Base-by-base conservation (phyloP, 2,113 vertebrate species). In the Telmatochromis brichardi region DNA sequence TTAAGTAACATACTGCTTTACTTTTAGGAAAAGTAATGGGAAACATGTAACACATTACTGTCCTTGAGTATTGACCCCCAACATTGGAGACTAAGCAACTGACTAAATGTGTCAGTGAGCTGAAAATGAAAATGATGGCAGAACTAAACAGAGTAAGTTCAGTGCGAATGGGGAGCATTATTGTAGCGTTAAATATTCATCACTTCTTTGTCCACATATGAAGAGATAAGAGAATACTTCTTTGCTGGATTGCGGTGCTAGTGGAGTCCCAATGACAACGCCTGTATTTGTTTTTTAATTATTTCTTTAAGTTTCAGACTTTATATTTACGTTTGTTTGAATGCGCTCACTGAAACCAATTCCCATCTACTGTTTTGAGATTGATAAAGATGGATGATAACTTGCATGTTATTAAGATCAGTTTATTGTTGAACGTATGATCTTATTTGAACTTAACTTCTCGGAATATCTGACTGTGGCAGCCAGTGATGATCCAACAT, bases 121-220 rank as follows among this genome's bases (percentile, higher is more conserved):
- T 76, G 9, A 26, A 76, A 13, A 76, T 47, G 40, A 47, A 26
- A 47, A 76, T 7, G 3, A 28, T 19, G 23, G 9, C 68, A 76
- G 23, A 4, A 26, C 14, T 17, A 26, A 47, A 76, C 23, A 76
- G 5, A 21, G n/a, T 23, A 71, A 15, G 0, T 28, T 76, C 8
- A 76, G 0, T 47, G 23, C 2, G 4, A 76, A 76, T 0, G 6
- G 14, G 21, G 40, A 76, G 0, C 40, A 45, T 0, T 42, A 6
- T 3, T 45, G 21, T 73, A 73, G 1, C 1, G 4, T 76, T 45
- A 47, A 26, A 73, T 26, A 73, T 10, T 17, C 40, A 47, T 17
- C 40, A 28, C 14, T 76, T 28, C 9, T 47, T 45, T 45, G 40
- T 28, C 23, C 68, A 76, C 14, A 47, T 73, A 28, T 73, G 37